Conservation (phyloP, 2,113 vertebrate genomes). For the Enhydra lutris region DNA sequence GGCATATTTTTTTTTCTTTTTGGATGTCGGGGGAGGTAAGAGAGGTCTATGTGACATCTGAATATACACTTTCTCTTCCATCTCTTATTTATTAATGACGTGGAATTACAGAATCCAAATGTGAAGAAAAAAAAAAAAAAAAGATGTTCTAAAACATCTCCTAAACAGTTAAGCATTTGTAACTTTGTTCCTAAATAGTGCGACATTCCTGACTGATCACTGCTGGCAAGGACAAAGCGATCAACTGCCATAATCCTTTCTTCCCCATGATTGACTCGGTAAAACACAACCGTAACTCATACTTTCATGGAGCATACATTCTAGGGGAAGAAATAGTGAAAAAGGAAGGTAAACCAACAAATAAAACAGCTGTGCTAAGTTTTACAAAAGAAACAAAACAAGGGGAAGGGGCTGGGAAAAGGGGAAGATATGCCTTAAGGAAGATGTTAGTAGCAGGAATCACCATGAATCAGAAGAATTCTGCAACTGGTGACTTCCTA, state of each 20-base stretch:
- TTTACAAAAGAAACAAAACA: background rate
- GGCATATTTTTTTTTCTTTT: background rate
- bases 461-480: background rate
- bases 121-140: no score
- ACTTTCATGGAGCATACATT: background rate
- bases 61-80: background rate
- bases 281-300: background rate
- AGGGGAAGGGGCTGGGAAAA: background rate
- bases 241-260: background rate
- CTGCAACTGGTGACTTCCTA: background rate
- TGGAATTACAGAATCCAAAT: background rate
- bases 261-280: background rate
- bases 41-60: background rate
- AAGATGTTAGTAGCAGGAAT: background rate
- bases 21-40: background rate
- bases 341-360: background rate
- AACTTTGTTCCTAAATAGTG: background rate
- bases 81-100: background rate
- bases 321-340: background rate
- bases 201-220: background rate
- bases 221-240: background rate
- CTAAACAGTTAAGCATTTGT: background rate
- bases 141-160: background rate
- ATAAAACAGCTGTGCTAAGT: background rate
- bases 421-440: background rate